Evolutionary conservation across 2,888 invertebrate species (phyloP), one percentile per base, ranked within the genome.

Genomic region (Linnaemya vulpina): DNA sequence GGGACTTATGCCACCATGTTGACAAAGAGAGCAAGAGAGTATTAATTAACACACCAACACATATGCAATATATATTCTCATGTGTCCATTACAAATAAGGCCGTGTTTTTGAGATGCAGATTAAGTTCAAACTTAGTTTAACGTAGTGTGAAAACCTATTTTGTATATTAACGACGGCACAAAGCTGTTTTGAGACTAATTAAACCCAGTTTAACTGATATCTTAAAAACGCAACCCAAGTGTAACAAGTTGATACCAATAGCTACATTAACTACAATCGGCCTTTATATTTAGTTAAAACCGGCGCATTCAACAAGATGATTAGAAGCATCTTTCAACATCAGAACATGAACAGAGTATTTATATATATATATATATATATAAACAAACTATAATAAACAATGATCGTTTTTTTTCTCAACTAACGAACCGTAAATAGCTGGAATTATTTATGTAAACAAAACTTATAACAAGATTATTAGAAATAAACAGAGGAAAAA

Each of bases 391-490:
- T 30, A 58, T 49, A 70, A 76, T 65, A 76, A 82, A 65, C 58
- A 63, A 82, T 68, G 11, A 62, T 40, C 22, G n/a, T 13, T 58
- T 49, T 62, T 49, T 40, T 70, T 43, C 3, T 43, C 8, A 35
- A n/a, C 13, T 53, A 25, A 40, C 11, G 30, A 58, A 20, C 58
- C 74, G 35, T 35, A 71, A 79, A 70, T 30, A 71, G 55, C 46
- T 53, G 40, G 55, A 83, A 68, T 62, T 73, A 73, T 68, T 60
- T 70, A 78, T 78, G 74, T 85, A 85, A 85, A 81, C 84, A 85
- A 75, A 20, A 51, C 20, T 35, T 38, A 53, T 22, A 79, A 79
- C 51, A 60, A 53, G 62, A 62, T 68, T 63, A 76, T 78, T n/a
- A 53, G 38, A 30, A 53, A 22, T 46, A 38, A 30, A n/a, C 49